phyloP scores from a whole-genome alignment of 2,113 vertebrate species.

The Silurus asotus region DNA sequence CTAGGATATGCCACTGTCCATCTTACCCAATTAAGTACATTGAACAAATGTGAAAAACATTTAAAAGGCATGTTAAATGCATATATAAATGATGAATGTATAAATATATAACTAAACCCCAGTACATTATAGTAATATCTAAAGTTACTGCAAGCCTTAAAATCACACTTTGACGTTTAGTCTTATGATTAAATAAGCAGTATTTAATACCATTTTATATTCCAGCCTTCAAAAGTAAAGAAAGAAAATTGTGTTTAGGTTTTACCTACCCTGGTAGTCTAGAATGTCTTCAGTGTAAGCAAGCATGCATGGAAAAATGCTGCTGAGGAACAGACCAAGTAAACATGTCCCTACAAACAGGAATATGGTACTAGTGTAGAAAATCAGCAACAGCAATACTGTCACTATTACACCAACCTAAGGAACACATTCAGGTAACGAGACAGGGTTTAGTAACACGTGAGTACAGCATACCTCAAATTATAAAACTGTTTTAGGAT shows the following conservation, averaged over 20 bases:
- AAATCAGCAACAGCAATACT: slow-evolving; percentile 84
- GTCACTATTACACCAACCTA: slow-evolving; percentile 85
- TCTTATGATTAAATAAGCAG: neutral
- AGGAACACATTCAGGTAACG: slow-evolving; percentile 34
- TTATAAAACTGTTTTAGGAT: neutral
- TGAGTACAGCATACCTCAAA: neutral
- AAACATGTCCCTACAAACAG: slow-evolving; percentile 87
- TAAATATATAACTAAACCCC: neutral
- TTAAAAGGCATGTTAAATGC: neutral
- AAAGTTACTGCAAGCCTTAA: neutral
- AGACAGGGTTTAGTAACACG: slow-evolving; percentile 5
- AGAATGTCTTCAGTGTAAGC: slow-evolving; percentile 92
- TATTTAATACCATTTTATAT: neutral
- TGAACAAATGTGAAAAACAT: neutral
- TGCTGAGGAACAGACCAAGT: slow-evolving; percentile 92
- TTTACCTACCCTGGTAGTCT: slow-evolving; percentile 81
- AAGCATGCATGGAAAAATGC: slow-evolving; percentile 93
- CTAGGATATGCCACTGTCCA: neutral
- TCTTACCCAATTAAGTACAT: neutral
- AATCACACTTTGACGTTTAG: no score
- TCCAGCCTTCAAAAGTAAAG: neutral
- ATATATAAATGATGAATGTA: neutral
- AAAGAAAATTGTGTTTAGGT: neutral
- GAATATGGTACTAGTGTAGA: slow-evolving; percentile 81
- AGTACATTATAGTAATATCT: neutral